Conservation (phyloP, 1,140 invertebrate species). For the Drosophila repleta region DNA sequence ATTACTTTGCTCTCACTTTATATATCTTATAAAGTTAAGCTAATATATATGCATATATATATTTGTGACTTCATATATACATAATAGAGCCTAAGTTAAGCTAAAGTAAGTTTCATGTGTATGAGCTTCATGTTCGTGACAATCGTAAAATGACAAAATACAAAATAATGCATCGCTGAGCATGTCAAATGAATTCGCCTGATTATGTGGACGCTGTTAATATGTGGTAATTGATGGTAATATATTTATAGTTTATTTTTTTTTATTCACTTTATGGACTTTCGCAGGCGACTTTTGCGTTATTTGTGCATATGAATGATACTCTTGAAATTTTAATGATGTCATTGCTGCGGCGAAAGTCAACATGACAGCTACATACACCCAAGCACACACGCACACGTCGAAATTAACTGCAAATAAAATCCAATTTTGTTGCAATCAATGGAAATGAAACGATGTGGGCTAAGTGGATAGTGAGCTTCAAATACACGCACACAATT, state of each 20-base stretch:
- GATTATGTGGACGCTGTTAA: conserved; percentile 13
- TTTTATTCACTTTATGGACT: conserved; percentile 25
- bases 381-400: conserved; percentile 10
- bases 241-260: conserved; percentile 19
- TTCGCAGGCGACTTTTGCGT: conserved; percentile 34
- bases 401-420: conserved; percentile 51
- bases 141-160: conserved; percentile 1
- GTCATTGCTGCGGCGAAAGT: conserved; percentile 63
- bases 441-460: conserved; percentile 43
- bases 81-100: conserved; percentile 52
- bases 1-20: conserved; percentile 30
- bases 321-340: conserved; percentile 63
- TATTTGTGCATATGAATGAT: conserved; percentile 57
- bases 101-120: conserved; percentile 46
- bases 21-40: conserved; percentile 62
- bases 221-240: conserved; percentile 39
- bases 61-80: conserved; percentile 37
- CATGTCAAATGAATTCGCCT: conserved; percentile 23
- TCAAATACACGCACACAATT: conserved; percentile 5
- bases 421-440: conserved; percentile 53
- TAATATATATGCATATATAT: conserved; percentile 40
- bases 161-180: conserved; percentile 10
- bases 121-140: conserved; percentile 15
- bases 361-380: conserved; percentile 58
- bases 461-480: conserved; percentile 1